A percentile compares a stretch with the other conserved stretches of the same genome.
These are phyloP conservation scores for Scrobipalpa costella DNA, from an alignment of 2,888 invertebrate genomes.

Conservation along the genomic window DNA sequence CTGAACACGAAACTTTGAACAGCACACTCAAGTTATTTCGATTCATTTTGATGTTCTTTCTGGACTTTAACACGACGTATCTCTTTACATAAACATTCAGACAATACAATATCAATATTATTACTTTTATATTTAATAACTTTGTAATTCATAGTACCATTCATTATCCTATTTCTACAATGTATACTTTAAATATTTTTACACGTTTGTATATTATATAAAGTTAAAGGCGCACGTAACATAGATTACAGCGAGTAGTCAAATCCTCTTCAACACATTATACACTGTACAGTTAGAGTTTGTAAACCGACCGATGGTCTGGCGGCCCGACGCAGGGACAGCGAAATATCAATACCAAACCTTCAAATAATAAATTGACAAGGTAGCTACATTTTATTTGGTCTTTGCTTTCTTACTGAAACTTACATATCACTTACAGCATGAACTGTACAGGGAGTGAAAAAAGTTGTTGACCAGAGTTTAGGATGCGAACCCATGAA, in stretches of 20 bases:
- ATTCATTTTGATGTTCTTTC: neutral
- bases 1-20: neutral
- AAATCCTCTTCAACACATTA: conserved; percentile 52
- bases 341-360: neutral
- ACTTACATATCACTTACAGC: no score
- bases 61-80: neutral
- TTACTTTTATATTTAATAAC: neutral
- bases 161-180: conserved; percentile 13
- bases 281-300: conserved; percentile 61
- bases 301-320: conserved; percentile 42
- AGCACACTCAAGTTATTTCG: neutral
- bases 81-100: neutral
- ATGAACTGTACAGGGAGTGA: no score
- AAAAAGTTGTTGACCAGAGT: no score
- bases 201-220: neutral
- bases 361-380: neutral
- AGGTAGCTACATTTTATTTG: neutral
- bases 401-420: neutral
- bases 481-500: no score
- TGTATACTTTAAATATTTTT: conserved; percentile 8
- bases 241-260: conserved; percentile 42
- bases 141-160: conserved; percentile 6
- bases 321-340: neutral
- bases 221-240: conserved; percentile 1
- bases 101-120: conserved; percentile 6